A percentile compares a stretch with the other conserved stretches of the same genome.
phyloP scores from a whole-genome alignment of 1,140 invertebrate genomes.

The Magallana angulata region DNA sequence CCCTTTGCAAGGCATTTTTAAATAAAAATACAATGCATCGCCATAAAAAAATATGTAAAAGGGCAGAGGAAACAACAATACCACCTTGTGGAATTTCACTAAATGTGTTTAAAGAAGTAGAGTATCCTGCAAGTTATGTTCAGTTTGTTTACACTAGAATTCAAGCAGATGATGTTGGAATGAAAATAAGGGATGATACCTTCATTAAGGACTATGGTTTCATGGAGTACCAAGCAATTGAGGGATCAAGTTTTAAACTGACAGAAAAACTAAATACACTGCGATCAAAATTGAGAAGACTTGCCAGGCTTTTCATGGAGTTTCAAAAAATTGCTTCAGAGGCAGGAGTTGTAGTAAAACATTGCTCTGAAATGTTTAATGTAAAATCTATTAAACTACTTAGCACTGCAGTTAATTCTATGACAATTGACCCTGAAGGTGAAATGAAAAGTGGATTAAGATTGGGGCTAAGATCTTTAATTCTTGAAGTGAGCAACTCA shows the following conservation, averaged over 20 bases:
- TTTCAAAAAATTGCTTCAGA: conserved; percentile 14
- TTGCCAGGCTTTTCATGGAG: conserved; percentile 6
- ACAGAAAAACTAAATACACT: neutral
- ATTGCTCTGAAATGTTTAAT: conserved; percentile 18
- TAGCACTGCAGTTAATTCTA: neutral
- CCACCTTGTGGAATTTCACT: neutral
- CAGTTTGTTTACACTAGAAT: neutral
- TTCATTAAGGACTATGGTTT: conserved; percentile 38
- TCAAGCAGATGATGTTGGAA: conserved; percentile 20
- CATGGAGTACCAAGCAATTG: neutral
- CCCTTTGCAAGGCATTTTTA: conserved; percentile 33
- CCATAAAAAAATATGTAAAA: conserved; percentile 26
- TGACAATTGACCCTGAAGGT: neutral
- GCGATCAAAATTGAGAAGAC: conserved; percentile 28
- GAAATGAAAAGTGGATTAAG: conserved; percentile 30
- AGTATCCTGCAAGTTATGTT: neutral
- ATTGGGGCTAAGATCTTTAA: neutral
- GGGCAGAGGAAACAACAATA: neutral
- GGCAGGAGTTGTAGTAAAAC: neutral
- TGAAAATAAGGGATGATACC: neutral
- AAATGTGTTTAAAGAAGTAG: neutral
- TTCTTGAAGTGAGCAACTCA: neutral
- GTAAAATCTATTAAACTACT: neutral
- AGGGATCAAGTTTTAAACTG: neutral
- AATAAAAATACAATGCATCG: neutral